Percentiles rank a stretch among this genome's conserved stretches.
phyloP scores from a whole-genome alignment of 1,140 invertebrate species.

The Dreissena polymorpha region DNA sequence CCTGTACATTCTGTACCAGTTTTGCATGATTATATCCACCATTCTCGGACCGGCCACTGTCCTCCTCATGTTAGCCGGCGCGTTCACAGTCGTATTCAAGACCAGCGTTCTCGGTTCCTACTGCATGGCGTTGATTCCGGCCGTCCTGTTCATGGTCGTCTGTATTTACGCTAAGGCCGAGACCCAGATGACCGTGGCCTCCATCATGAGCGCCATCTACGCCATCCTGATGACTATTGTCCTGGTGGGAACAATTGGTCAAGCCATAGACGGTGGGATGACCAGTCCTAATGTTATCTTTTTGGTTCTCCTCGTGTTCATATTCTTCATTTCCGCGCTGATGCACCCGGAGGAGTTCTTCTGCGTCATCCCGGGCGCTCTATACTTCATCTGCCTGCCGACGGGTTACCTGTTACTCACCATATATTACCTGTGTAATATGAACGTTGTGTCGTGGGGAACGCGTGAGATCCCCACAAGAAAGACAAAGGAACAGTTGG shows the following conservation, averaged over 20 bases:
- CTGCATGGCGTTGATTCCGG: conserved; percentile 70
- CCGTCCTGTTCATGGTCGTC: conserved; percentile 86
- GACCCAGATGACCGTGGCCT: conserved; percentile 95
- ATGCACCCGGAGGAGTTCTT: conserved; percentile 99
- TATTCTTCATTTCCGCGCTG: conserved; percentile 97
- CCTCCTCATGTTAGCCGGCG: conserved; percentile 98
- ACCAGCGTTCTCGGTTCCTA: conserved; percentile 81
- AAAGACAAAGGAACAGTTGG: conserved; percentile 64
- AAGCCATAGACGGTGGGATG: conserved; percentile 73
- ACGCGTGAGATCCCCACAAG: conserved; percentile 85
- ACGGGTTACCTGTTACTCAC: conserved; percentile 99
- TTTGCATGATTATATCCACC: conserved; percentile 91
- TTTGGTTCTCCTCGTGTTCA: conserved; percentile 87
- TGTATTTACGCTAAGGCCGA: conserved; percentile 96
- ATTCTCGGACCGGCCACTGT: conserved; percentile 95
- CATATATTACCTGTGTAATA: conserved; percentile 98
- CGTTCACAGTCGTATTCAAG: conserved; percentile 94
- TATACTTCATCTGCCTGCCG: conserved; percentile 98
- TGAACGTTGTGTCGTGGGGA: conserved; percentile 99
- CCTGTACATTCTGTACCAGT: conserved; percentile 96
- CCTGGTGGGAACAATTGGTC: conserved; percentile 93
- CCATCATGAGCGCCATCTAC: conserved; percentile 96
- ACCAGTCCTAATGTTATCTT: conserved; percentile 95
- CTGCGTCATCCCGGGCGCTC: conserved; percentile 96
- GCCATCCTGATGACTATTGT: conserved; percentile 99